Conservation (phyloP, 2,113 vertebrate genomes). For the Plestiodon gilberti region DNA sequence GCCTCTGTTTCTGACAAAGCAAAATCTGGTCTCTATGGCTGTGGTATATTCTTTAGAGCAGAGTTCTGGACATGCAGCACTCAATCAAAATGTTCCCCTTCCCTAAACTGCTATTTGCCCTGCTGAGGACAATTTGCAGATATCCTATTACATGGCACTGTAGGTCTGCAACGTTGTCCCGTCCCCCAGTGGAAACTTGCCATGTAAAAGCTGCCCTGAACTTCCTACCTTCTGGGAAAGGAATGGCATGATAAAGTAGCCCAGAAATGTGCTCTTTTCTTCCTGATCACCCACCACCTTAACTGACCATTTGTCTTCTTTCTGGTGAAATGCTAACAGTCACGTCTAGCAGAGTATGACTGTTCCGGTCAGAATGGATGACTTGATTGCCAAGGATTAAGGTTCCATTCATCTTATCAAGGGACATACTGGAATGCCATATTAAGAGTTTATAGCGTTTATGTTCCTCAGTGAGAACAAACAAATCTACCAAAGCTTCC, state of each 20-base stretch:
- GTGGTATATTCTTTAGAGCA: not conserved
- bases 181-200: not conserved
- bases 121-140: not conserved
- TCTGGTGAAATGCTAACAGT: not conserved
- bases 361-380: not conserved
- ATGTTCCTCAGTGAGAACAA: not conserved
- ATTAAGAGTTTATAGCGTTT: not conserved
- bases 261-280: not conserved
- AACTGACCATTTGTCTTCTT: not conserved
- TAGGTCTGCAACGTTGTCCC: not conserved
- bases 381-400: not conserved
- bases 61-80: not conserved
- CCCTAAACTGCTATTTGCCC: not conserved
- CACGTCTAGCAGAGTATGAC: not conserved
- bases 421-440: not conserved
- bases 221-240: not conserved
- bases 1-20: conserved; percentile 30
- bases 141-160: not conserved
- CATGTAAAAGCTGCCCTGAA: not conserved
- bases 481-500: not conserved
- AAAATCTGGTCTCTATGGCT: not conserved
- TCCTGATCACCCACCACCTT: not conserved
- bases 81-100: too few species aligned
- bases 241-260: not conserved
- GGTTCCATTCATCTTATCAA: not conserved